These are phyloP conservation scores for Spongia lamella DNA, from an alignment of 37 sponge, comb jelly and placozoan species.

Conservation along the genomic window DNA sequence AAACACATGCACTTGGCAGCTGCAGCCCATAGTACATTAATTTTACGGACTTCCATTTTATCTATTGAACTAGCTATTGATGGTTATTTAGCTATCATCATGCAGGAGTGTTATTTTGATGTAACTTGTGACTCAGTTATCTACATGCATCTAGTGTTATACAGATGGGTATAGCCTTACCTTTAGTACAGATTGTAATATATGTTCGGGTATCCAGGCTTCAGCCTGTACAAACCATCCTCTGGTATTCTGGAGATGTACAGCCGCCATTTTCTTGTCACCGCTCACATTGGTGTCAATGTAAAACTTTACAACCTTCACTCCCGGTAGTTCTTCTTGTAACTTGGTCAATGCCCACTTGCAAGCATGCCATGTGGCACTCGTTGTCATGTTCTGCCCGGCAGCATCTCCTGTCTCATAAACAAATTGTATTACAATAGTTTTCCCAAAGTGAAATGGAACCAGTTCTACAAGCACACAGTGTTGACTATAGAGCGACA, in stretches of 20 bases:
- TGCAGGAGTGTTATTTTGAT: too few species aligned
- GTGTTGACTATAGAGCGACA: slow-evolving; percentile 62
- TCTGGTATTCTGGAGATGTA: slow-evolving; percentile 26
- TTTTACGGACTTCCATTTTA: too few species aligned
- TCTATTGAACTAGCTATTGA: too few species aligned
- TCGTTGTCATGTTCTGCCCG: slow-evolving; percentile 86
- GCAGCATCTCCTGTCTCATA: slow-evolving; percentile 63
- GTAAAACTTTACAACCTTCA: slow-evolving; percentile 40
- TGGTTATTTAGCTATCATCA: too few species aligned
- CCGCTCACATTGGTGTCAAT: slow-evolving; percentile 54
- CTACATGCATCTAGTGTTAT: too few species aligned
- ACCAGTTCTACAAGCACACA: slow-evolving; percentile 30
- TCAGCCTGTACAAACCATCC: slow-evolving; percentile 72
- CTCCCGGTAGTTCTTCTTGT: slow-evolving; percentile 32
- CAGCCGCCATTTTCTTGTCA: slow-evolving; percentile 56
- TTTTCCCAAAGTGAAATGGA: slow-evolving; percentile 32
- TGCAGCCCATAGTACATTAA: too few species aligned
- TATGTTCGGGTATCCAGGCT: slow-evolving; percentile 73
- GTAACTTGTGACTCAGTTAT: too few species aligned
- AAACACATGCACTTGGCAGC: too few species aligned
- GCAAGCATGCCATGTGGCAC: slow-evolving; percentile 60
- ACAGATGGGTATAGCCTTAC: too few species aligned
- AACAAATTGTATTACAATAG: slow-evolving; percentile 39
- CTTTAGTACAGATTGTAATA: slow-evolving; percentile 68
- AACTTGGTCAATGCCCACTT: slow-evolving; percentile 54